Percentiles rank a stretch among this genome's conserved stretches.
These are phyloP conservation scores for Callopanchax toddi DNA, from an alignment of 2,113 vertebrate species.

Conservation along the genomic window DNA sequence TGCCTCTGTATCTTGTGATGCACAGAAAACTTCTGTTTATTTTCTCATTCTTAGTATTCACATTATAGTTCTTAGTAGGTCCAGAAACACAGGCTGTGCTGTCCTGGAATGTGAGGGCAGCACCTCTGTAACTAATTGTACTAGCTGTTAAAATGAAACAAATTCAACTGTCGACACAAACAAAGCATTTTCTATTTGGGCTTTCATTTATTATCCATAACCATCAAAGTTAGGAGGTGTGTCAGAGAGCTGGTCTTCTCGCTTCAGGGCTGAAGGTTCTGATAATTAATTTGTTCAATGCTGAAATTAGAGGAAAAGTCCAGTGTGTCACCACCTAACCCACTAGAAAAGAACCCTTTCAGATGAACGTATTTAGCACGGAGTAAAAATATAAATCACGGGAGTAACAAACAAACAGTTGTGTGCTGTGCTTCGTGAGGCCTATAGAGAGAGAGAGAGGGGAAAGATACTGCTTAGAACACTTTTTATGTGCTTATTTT, in stretches of 20 bases:
- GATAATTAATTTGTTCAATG: neutral
- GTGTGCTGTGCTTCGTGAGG: neutral
- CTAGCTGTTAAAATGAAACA: neutral
- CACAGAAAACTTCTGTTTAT: neutral
- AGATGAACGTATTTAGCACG: neutral
- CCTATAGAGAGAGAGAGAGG: neutral
- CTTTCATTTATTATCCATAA: neutral
- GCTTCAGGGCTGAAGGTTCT: neutral
- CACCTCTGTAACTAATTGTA: neutral
- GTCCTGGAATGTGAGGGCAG: neutral
- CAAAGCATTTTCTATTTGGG: too few relatives aligned
- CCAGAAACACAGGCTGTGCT: neutral
- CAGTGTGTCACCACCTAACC: neutral
- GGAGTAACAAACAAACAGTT: conserved; percentile 1
- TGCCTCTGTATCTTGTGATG: neutral
- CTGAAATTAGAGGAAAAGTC: neutral
- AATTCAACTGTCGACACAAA: neutral
- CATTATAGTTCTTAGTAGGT: neutral
- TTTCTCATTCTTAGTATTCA: neutral
- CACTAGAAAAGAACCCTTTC: neutral
- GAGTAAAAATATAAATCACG: neutral
- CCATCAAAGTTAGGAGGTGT: neutral
- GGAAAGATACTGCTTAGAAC: neutral
- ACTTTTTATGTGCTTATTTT: neutral
- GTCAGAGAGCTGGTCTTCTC: neutral